Evolutionary conservation across 2,797 vertebrate species (phyloP).

Genomic region (Rhinatrema bivittatum): DNA sequence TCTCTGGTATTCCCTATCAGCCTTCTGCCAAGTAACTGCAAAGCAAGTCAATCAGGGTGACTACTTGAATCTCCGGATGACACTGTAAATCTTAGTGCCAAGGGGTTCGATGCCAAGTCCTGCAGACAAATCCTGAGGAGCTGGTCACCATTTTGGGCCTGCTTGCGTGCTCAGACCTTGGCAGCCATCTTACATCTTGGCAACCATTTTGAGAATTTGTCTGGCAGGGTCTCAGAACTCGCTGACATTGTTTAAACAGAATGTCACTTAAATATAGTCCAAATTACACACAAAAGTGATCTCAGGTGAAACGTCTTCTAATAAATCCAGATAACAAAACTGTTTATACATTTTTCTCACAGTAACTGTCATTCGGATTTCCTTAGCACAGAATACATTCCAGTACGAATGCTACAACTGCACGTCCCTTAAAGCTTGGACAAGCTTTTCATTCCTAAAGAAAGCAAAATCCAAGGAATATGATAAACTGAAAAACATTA

Average conservation of each 20-base stretch:
- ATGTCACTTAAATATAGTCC: constrained; percentile 58
- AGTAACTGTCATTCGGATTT: constrained; percentile 14
- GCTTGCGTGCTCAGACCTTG: constrained; percentile 61
- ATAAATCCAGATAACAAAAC: constrained; percentile 15
- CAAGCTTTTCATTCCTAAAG: not conserved
- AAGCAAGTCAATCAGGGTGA: constrained; percentile 70
- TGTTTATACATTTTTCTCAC: constrained; percentile 17
- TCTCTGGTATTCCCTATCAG: constrained; percentile 42
- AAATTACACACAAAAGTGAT: constrained; percentile 40
- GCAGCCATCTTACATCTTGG: constrained; percentile 96
- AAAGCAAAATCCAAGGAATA: not conserved
- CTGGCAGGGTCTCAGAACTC: constrained; percentile 73
- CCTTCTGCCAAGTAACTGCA: constrained; percentile 64
- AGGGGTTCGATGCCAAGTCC: constrained; percentile 75
- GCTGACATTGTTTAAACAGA: constrained; percentile 67
- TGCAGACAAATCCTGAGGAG: constrained; percentile 48
- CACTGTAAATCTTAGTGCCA: constrained; percentile 73
- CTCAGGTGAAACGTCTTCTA: constrained; percentile 48
- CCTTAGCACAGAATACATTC: not conserved
- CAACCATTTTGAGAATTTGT: constrained; percentile 91
- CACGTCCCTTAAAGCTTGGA: constrained; percentile 37
- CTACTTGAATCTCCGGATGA: constrained; percentile 82
- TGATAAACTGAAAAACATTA: not conserved
- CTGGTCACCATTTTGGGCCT: constrained; percentile 63
- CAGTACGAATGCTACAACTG: not conserved